Conservation (phyloP, 1,140 invertebrate genomes). For the Littorina saxatilis region DNA sequence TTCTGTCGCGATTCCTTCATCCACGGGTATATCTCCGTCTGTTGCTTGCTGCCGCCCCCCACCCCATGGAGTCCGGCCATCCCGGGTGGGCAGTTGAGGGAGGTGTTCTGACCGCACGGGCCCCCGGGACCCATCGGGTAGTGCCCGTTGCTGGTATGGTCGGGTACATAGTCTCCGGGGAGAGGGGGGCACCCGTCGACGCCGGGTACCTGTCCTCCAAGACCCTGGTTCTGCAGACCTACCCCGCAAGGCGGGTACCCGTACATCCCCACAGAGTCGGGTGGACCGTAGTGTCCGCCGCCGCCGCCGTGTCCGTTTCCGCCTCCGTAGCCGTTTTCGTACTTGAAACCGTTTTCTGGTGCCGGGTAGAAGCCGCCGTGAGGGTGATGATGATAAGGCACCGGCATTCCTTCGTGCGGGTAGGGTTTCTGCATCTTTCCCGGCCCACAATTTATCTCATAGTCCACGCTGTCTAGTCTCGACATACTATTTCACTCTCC, state of each 20-base stretch:
- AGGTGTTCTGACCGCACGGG: constrained; percentile 10
- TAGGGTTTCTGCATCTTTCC: constrained; percentile 63
- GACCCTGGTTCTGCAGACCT: constrained; percentile 34
- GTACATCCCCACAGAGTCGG: constrained; percentile 27
- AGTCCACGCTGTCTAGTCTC: constrained; percentile 38
- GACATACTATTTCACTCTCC: background rate
- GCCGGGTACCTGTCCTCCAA: constrained; percentile 20
- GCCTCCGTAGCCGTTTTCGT: constrained; percentile 51
- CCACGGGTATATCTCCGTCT: constrained; percentile 65
- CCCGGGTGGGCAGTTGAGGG: constrained; percentile 41
- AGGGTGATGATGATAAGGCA: constrained; percentile 37
- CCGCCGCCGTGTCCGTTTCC: constrained; percentile 20
- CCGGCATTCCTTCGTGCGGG: constrained; percentile 44
- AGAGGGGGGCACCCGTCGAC: constrained; percentile 21
- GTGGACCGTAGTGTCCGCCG: constrained; percentile 31
- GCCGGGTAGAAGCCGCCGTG: constrained; percentile 58
- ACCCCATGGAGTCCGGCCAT: constrained; percentile 28
- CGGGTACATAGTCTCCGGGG: background rate
- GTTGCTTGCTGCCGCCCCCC: constrained; percentile 35
- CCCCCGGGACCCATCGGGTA: constrained; percentile 6
- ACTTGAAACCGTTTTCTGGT: constrained; percentile 57
- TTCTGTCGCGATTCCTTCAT: constrained; percentile 69
- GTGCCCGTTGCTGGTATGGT: background rate
- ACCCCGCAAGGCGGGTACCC: constrained; percentile 1
- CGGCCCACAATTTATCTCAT: constrained; percentile 64